Percentiles rank a stretch among this genome's conserved stretches.
These are phyloP conservation scores for Eupristina koningsbergeri DNA, from an alignment of 1,140 invertebrate species.

Conservation along the genomic window DNA sequence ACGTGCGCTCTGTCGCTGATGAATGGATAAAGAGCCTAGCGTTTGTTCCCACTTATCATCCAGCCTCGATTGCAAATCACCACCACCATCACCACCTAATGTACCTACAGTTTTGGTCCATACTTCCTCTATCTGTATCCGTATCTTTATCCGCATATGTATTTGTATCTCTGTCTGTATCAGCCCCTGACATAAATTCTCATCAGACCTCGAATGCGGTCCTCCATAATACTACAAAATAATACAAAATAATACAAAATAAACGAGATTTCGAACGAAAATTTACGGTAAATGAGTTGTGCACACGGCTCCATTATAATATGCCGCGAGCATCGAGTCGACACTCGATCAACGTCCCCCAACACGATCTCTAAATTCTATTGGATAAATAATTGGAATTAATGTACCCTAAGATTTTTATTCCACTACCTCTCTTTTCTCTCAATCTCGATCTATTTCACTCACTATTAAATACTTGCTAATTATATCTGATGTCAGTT, in stretches of 20 bases:
- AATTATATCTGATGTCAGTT: too few relatives aligned
- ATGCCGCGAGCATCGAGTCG: conserved; percentile 6
- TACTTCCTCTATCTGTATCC: conserved; percentile 32
- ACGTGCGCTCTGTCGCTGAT: conserved; percentile 2
- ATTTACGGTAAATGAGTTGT: conserved; percentile 36
- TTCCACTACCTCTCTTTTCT: neutral
- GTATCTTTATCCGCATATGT: too few relatives aligned
- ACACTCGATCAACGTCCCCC: conserved; percentile 37
- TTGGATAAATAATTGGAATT: neutral
- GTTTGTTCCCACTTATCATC: conserved; percentile 31
- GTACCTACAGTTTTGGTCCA: neutral
- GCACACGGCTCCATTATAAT: conserved; percentile 5
- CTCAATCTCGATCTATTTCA: neutral
- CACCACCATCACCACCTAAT: too few relatives aligned
- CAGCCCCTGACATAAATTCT: conserved; percentile 30
- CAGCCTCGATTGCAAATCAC: neutral
- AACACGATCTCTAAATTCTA: neutral
- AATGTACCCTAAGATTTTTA: neutral
- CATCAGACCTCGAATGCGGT: conserved; percentile 18
- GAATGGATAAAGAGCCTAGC: conserved; percentile 24
- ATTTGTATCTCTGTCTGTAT: conserved; percentile 13
- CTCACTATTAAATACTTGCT: too few relatives aligned
- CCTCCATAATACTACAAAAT: conserved; percentile 30
- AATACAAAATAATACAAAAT: conserved; percentile 36
- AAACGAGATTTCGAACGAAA: conserved; percentile 30